Evolutionary conservation across 2,113 vertebrate genomes (phyloP).

Genomic region (Jacana jacana): DNA sequence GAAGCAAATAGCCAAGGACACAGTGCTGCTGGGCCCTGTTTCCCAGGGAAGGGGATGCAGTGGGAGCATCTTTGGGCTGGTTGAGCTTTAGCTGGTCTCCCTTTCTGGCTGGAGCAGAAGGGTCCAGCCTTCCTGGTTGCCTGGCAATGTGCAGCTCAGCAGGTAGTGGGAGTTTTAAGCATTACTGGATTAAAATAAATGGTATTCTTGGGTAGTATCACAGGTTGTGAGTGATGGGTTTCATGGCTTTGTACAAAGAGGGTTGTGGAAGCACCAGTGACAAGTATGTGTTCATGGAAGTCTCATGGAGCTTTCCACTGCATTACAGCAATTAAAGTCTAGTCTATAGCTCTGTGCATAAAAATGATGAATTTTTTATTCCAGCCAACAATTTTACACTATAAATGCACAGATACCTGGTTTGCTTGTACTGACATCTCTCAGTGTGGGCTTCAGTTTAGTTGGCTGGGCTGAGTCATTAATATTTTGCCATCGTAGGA

Average conservation of each 20-base stretch:
- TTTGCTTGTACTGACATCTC: not conserved
- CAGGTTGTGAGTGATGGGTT: not conserved
- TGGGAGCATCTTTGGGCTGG: not conserved
- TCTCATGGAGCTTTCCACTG: not conserved
- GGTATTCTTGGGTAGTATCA: not conserved
- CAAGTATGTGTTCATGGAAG: not conserved
- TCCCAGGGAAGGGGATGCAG: not conserved
- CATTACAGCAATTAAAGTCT: not conserved
- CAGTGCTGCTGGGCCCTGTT: fast-evolving
- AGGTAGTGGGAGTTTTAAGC: not conserved
- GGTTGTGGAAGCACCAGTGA: not conserved
- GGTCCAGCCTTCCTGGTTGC: not conserved
- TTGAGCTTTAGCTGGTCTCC: not conserved
- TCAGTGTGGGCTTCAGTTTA: not conserved
- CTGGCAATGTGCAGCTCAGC: not conserved
- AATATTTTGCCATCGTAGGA: not conserved
- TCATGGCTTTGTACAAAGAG: not conserved
- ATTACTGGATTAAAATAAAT: not conserved
- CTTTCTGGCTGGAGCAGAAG: not conserved
- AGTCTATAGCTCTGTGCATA: not conserved
- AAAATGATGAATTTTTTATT: not conserved
- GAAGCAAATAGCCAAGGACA: fast-evolving
- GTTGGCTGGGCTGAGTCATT: not conserved
- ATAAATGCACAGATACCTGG: not conserved
- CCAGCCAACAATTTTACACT: not conserved